Base-by-base conservation (phyloP, 2,797 vertebrate species). In the Lithobates pipiens region DNA sequence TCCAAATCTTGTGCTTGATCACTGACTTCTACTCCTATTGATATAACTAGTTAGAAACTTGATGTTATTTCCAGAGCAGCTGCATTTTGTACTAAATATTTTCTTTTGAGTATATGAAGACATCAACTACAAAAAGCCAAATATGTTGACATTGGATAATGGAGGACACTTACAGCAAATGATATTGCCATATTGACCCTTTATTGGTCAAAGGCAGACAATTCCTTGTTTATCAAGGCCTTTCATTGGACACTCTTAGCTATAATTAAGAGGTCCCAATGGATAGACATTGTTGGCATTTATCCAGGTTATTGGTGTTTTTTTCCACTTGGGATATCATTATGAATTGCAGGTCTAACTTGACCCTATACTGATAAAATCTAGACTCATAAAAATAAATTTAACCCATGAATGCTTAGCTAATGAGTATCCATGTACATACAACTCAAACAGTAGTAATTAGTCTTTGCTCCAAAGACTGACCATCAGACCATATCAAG, bases 401-500 rank as follows among this genome's bases (percentile, higher is more conserved):
- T 87, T 91, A 80, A 88, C 87, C 84, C 86, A 44, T 27, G 10
- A 87, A 67, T 78, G 32, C 32, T 42, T 90, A 92, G 89, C 89
- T 88, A 91, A 86, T 85, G 85, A 88, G 84, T n/a, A 68, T 84
- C 50, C 85, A 71, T 89, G 80, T 85, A 89, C 88, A 78, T 86
- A 85, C 89, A 91, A 91, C 90, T 93, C 88, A 86, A 89, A 88
- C 94, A 91, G 86, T 93, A 93, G 91, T 90, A 92, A 90, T 89
- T 92, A 91, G 90, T 92, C 91, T 91, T 92, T 91, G 91, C 92
- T 95, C 93, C 93, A 95, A 95, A 95, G 93, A 95, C 93, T 94
- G 93, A 91, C 91, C 93, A 92, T 93, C 90, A 92, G 93, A 93
- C 93, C 93, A 90, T 93, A 87, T 83, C 80, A 87, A 90, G 90